Base-by-base conservation (phyloP, 2,113 vertebrate genomes). In the Lipophrys pholis region DNA sequence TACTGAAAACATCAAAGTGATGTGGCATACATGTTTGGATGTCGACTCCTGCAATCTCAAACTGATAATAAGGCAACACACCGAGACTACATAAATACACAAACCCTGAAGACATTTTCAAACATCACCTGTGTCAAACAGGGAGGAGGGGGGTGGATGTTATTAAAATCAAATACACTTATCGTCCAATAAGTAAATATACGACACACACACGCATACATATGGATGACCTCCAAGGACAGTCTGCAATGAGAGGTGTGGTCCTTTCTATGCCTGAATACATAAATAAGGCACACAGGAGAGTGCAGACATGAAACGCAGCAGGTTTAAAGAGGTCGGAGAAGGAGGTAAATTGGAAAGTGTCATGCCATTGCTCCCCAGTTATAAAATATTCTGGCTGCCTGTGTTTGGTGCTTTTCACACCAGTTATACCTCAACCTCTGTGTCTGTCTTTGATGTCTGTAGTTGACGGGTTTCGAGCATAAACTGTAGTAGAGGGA, bases 361-460 rank as follows among this genome's bases (percentile, higher is more conserved):
- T 67, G 61, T 36, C 60, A 77, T 39, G 42, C 48, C 6, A 59
- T 68, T 21, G 40, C 42, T 65, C 76, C 42, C 43, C 16, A n/a
- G 35, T 59, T 46, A 55, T 78, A 70, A 80, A 75, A 78, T 75
- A 76, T 58, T 73, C 73, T 76, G 64, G 49, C 68, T 58, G 68
- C 43, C 40, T 62, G 59, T 72, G 61, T 69, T 76, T 70, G 53
- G 55, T 75, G 70, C 73, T 74, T 79, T 86, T 79, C 78, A 77
- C 38, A 85, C 30, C 73, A 55, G 65, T 82, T 81, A 81, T 67
- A 73, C 66, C 50, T 70, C 46, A n/a, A 70, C 68, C 78, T 73
- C 55, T 76, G 69, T 73, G 56, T 83, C 65, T 76, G 56, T 64
- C 84, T 83, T 86, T 91, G 87, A 89, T 87, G 78, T 84, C 52